Evolutionary conservation across 2,797 vertebrate genomes (phyloP), one percentile per base, ranked within the genome.

Genomic region (Danio choprae): DNA sequence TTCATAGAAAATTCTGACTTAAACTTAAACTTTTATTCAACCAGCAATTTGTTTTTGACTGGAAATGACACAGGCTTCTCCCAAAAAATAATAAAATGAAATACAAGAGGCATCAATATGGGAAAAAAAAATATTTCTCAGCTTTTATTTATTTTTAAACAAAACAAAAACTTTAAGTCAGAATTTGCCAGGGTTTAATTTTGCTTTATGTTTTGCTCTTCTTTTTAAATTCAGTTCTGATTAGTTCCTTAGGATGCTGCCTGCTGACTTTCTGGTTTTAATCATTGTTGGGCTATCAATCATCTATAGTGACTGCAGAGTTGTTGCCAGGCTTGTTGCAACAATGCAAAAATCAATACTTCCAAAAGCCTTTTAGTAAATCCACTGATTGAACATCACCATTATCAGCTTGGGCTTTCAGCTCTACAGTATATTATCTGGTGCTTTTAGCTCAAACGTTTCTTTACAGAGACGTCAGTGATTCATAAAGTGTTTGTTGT

Each of bases 321-420:
- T 53, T 60, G 36, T 51, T 60, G 51, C 36, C 48, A 46, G 41
- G 64, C 51, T 60, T 83, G 41, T 74, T 62, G 20, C 53, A 44
- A n/a, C 70, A 79, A 70, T 63, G 58, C 48, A 58, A 71, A 74
- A 82, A 82, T 85, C 63, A 43, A 83, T 83, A 69, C 48, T 68
- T 56, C 44, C 15, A 51, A 65, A 81, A 71, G 22, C 59, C 40
- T 79, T 65, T 64, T 65, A 74, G n/a, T 68, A 67, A 60, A 41
- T 22, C 58, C 58, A 48, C 48, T 67, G 73, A 80, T 74, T 77
- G 40, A 70, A 58, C 46, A 40, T 10, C 69, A 58, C 20, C 44
- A 44, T 82, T 64, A 80, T 55, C 62, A 79, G 4, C n/a, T 56
- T 44, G 62, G 48, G n/a, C 50, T 69, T 44, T 77, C 13, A 60